These are phyloP conservation scores for Austrolebias charrua DNA, from an alignment of 2,797 vertebrate species.

Conservation along the genomic window DNA sequence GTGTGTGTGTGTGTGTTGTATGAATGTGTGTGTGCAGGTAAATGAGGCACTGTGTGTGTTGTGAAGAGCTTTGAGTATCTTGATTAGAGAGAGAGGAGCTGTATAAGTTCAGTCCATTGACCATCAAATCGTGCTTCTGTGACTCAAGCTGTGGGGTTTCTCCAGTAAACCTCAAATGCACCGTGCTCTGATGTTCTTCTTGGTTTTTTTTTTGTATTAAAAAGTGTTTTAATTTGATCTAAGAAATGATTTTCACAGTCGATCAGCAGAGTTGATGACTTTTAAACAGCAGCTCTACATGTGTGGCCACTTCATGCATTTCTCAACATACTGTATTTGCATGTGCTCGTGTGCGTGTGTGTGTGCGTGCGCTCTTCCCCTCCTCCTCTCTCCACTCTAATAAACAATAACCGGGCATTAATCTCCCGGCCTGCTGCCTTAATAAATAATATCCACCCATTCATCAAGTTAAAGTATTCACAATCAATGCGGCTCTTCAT, in stretches of 20 bases:
- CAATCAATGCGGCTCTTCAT: slow-evolving; percentile 85
- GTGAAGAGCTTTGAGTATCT: no score
- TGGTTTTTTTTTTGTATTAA: no score
- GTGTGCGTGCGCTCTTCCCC: slow-evolving; percentile 42
- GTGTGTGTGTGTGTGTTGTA: no score
- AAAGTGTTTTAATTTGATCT: not conserved
- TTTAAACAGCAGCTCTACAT: not conserved
- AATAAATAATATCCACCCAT: slow-evolving; percentile 89
- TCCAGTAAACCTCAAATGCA: no score
- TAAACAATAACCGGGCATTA: slow-evolving; percentile 85
- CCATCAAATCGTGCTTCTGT: no score
- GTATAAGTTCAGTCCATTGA: no score
- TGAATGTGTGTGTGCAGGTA: no score
- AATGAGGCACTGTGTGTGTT: no score
- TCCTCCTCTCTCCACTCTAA: slow-evolving; percentile 80
- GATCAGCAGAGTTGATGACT: not conserved
- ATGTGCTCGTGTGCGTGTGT: slow-evolving; percentile 25
- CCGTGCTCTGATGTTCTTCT: no score
- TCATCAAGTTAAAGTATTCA: slow-evolving; percentile 96
- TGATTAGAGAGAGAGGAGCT: no score
- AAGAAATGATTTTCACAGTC: not conserved
- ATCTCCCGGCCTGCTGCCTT: slow-evolving; percentile 82
- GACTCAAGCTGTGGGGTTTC: no score
- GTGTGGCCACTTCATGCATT: slow-evolving; percentile 8
- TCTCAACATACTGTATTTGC: slow-evolving; percentile 16